A percentile compares a stretch with the other conserved stretches of the same genome.
phyloP scores from a whole-genome alignment of 2,797 vertebrate genomes.

The Parotocinclus haroldoi region DNA sequence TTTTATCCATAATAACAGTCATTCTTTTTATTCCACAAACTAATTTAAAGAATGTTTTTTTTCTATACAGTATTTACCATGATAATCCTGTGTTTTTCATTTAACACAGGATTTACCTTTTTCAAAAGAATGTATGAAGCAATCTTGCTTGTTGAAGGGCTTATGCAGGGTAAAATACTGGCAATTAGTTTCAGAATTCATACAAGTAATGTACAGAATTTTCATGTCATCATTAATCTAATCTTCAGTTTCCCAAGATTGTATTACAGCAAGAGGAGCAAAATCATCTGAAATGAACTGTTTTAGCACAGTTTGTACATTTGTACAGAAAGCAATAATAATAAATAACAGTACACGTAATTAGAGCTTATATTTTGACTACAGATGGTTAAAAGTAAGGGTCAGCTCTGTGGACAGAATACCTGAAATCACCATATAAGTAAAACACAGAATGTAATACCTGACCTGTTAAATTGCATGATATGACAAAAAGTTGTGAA shows the following conservation, averaged over 20 bases:
- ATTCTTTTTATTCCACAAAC: no score
- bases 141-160: slow-evolving; percentile 25
- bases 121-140: slow-evolving; percentile 35
- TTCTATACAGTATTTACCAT: no score
- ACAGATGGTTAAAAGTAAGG: no score
- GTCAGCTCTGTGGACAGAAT: no score
- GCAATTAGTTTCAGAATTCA: background rate
- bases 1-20: no score
- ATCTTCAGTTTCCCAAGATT: background rate
- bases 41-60: no score
- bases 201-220: background rate
- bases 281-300: background rate
- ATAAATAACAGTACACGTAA: no score
- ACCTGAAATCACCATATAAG: background rate
- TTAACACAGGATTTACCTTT: slow-evolving; percentile 58
- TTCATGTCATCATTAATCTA: no score
- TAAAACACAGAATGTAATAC: background rate
- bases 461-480: no score
- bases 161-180: background rate
- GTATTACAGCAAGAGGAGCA: background rate
- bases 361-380: no score
- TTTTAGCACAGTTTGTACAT: background rate
- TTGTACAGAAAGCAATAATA: slow-evolving; percentile 1
- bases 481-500: no score
- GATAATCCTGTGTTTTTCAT: no score